Evolutionary conservation across 30 jellyfish, hydroid and myxozoan species (phyloP).

Genomic region (Aurelia aurita complex sp. Pacific): DNA sequence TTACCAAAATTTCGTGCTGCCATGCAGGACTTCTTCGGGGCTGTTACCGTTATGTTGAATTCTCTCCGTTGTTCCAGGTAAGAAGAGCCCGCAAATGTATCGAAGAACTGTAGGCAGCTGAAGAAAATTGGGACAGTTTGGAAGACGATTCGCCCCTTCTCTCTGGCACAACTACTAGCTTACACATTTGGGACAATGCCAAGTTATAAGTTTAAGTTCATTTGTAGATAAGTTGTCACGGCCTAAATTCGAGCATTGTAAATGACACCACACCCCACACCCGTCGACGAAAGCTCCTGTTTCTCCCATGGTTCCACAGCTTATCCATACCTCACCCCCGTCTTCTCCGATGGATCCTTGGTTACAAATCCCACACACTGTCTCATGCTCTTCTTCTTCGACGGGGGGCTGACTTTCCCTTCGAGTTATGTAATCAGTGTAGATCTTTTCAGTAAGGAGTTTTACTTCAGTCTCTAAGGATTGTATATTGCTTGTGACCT

Average conservation of each 20-base stretch:
- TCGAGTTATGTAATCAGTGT: neutral
- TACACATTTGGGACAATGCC: constrained; percentile 44
- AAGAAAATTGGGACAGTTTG: too few species aligned
- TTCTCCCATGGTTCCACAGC: neutral
- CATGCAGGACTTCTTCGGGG: too few species aligned
- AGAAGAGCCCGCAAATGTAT: too few species aligned
- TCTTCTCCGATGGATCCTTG: neutral
- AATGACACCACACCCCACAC: constrained; percentile 37
- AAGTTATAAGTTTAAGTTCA: constrained; percentile 16
- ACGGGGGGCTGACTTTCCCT: neutral
- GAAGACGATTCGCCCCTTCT: too few species aligned
- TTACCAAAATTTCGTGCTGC: too few species aligned
- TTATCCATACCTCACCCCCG: constrained; percentile 1
- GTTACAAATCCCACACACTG: neutral
- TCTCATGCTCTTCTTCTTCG: neutral
- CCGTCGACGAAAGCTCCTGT: neutral
- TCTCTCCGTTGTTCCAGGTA: too few species aligned
- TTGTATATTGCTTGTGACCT: neutral
- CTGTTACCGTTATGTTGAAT: too few species aligned
- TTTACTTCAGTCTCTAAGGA: neutral
- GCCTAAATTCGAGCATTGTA: constrained; percentile 30
- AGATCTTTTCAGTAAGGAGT: neutral
- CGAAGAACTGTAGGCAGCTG: too few species aligned
- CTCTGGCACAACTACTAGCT: too few species aligned
- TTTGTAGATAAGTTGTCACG: neutral